phyloP scores from a whole-genome alignment of 2,797 vertebrate species.

The Potorous gilbertii region DNA sequence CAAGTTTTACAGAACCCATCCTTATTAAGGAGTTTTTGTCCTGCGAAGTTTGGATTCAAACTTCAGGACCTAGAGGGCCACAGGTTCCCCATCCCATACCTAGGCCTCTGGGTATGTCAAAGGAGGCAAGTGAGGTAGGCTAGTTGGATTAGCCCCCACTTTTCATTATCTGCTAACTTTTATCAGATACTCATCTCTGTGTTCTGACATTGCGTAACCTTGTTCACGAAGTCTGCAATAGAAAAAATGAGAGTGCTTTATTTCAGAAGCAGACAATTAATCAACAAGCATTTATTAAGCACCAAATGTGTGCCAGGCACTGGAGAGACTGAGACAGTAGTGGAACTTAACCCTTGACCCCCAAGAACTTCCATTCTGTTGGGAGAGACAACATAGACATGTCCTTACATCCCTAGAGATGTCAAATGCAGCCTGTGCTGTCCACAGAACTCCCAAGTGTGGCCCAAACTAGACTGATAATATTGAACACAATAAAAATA shows the following conservation, averaged over 20 bases:
- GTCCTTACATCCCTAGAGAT: no score
- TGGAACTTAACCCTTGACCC: not conserved
- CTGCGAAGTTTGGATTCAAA: no score
- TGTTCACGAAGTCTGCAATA: not conserved
- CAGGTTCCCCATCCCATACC: not conserved
- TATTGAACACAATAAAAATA: not conserved
- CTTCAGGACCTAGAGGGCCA: no score
- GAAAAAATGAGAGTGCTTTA: slow-evolving; percentile 33
- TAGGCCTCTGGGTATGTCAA: not conserved
- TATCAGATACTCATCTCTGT: not conserved
- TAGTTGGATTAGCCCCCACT: not conserved
- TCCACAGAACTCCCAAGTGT: not conserved
- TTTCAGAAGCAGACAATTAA: slow-evolving; percentile 43
- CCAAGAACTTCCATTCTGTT: not conserved
- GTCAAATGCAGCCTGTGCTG: not conserved
- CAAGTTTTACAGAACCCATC: no score
- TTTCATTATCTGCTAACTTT: slow-evolving; percentile 43
- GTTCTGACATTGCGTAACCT: slow-evolving; percentile 20
- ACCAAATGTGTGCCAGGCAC: not conserved
- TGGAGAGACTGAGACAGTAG: slow-evolving; percentile 10
- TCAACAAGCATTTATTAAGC: slow-evolving; percentile 52
- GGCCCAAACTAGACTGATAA: not conserved
- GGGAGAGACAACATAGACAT: not conserved
- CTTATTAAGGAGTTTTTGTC: no score
- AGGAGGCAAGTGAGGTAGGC: not conserved